Evolutionary conservation across 2,113 vertebrate species (phyloP), one percentile per base, ranked within the genome.

Genomic region (Crotophaga sulcirostris): DNA sequence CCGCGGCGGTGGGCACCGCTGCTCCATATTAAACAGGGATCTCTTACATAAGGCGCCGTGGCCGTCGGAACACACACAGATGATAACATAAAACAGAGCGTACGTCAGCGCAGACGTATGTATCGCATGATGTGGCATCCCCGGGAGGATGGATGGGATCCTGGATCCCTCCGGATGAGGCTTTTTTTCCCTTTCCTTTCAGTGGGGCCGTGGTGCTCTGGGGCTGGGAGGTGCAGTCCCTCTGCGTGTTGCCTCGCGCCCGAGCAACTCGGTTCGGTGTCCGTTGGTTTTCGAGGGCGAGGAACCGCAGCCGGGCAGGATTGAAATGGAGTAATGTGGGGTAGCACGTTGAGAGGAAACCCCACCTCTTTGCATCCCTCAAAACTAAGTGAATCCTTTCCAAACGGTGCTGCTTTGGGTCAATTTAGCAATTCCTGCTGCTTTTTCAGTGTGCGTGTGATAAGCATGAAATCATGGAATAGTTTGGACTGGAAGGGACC

Each of bases 11-110:
- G 52, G 75, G 40, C 89, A 51, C 36, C n/a, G 31, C 94, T 34
- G 86, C 7, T 92, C 96, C 96, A 70, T 96, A 69, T 93, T 77
- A 91, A 97, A 91, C 93, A 72, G 94, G 75, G 64, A 16, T 59
- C 84, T 86, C 96, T 98, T 98, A 98, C 96, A 90, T 98, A 98
- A 98, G 98, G 79, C 76, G 49, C 16, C 74, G 90, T 96, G 92
- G 90, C 96, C 94, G 80, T 84, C 83, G 80, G 94, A 87, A 96
- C 96, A 97, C 34, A 92, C 96, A 94, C 81, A 58, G 95, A 85
- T 91, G 72, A 84, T 93, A 94, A 95, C 94, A 90, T 76, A 90
- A 96, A 90, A 36, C 40, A 33, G 82, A 63, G 91, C 10, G 69
- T 96, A 92, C 88, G 94, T 97, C 98, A 98, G 0, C 87, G 97